Conservation (phyloP, 2,113 vertebrate genomes). For the Ovis canadensis region DNA sequence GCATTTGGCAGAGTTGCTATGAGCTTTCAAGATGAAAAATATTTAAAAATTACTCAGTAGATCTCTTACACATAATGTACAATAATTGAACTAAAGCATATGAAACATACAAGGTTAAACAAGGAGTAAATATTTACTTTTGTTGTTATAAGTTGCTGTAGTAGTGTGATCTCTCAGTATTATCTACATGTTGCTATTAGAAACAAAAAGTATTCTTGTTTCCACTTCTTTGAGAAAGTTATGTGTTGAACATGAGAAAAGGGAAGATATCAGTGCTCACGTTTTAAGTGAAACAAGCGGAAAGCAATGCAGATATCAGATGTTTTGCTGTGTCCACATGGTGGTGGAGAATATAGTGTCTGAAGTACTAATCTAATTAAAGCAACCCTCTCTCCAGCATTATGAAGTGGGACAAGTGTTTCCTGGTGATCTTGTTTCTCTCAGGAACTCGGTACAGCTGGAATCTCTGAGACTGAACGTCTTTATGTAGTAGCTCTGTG, state of each 20-base stretch:
- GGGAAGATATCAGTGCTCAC: neutral
- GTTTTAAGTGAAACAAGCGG: conserved; percentile 23
- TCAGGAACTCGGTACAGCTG: neutral
- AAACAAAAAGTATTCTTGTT: conserved; percentile 10
- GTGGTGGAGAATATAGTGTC: neutral
- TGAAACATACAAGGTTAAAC: neutral
- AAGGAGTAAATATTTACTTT: neutral
- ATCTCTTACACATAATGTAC: neutral
- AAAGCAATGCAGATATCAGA: neutral
- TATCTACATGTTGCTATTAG: neutral
- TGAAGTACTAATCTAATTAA: neutral
- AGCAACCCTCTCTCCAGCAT: neutral
- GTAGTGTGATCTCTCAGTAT: neutral
- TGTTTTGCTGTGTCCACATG: neutral
- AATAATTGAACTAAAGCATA: neutral
- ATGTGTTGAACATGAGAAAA: neutral
- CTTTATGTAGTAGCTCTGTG: neutral
- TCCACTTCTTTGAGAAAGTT: neutral
- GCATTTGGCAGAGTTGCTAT: neutral
- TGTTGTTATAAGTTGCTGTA: neutral
- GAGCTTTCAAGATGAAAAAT: neutral
- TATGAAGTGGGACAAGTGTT: neutral
- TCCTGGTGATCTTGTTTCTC: neutral
- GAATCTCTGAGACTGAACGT: neutral
- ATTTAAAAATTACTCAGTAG: neutral